These are phyloP conservation scores for Drosophila truncata DNA, from an alignment of 1,140 invertebrate genomes.

Conservation along the genomic window DNA sequence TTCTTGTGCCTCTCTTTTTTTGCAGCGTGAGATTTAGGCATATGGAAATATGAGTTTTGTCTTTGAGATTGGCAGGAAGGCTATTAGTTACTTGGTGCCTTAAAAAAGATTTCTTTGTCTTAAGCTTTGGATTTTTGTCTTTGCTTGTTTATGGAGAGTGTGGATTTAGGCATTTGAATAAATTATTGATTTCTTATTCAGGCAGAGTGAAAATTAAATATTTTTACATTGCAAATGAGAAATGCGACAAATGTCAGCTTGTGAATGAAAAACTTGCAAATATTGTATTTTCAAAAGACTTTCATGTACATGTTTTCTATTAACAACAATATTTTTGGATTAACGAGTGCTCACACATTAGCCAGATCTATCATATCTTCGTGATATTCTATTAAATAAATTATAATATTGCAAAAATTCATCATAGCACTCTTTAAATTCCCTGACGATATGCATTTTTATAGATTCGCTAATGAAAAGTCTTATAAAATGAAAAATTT, in stretches of 20 bases:
- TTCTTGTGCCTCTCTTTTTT: slow-evolving; percentile 9
- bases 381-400: neutral
- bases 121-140: neutral
- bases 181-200: neutral
- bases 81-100: slow-evolving; percentile 4
- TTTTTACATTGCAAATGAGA: neutral
- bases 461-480: slow-evolving; percentile 17
- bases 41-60: slow-evolving; percentile 40
- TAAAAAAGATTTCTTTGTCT: neutral
- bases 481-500: neutral
- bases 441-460: neutral
- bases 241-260: neutral
- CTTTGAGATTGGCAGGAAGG: slow-evolving; percentile 2
- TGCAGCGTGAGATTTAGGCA: slow-evolving; percentile 8
- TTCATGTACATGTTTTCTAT: neutral
- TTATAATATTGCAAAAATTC: neutral
- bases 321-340: neutral
- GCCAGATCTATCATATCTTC: neutral
- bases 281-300: neutral
- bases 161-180: neutral
- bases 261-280: neutral
- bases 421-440: neutral
- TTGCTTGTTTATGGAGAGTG: neutral
- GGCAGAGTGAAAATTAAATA: neutral
- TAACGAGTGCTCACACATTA: slow-evolving; percentile 1